Conservation (phyloP, 2,113 vertebrate genomes). For the Bucco capensis region DNA sequence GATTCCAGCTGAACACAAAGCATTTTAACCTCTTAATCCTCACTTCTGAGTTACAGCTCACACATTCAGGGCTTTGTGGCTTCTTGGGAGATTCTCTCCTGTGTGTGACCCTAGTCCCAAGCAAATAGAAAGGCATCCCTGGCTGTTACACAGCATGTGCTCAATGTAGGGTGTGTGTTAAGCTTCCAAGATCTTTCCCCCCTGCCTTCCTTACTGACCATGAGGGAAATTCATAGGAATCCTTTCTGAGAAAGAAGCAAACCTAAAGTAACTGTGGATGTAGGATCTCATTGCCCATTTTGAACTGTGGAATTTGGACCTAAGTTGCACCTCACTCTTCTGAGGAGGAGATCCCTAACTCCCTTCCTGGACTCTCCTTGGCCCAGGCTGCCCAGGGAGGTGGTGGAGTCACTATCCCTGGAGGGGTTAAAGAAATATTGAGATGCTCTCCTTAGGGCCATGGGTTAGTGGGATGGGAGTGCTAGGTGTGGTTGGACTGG, state of each 20-base stretch:
- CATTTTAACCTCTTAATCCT: constrained; percentile 3
- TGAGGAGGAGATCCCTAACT: background rate
- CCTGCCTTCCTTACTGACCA: background rate
- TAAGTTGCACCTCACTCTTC: background rate
- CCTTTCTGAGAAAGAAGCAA: background rate
- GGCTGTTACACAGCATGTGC: background rate
- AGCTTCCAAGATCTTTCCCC: too few relatives aligned
- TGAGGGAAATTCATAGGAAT: background rate
- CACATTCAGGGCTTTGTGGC: background rate
- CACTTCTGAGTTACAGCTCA: background rate
- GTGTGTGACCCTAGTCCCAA: background rate
- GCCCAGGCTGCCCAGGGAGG: too few relatives aligned
- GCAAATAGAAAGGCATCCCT: background rate
- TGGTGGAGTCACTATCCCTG: too few relatives aligned
- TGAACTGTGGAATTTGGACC: background rate
- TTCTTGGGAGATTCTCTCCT: background rate
- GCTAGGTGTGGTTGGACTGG: too few relatives aligned
- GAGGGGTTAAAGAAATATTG: too few relatives aligned
- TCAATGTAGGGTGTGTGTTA: background rate
- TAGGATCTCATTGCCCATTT: background rate
- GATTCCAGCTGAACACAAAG: background rate
- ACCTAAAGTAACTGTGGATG: background rate
- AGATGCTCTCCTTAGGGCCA: too few relatives aligned
- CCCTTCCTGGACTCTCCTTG: background rate
- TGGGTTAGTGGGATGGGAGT: too few relatives aligned